Evolutionary conservation across 2,888 invertebrate species (phyloP), one percentile per base, ranked within the genome.

Genomic region (Parnassius smintheus): DNA sequence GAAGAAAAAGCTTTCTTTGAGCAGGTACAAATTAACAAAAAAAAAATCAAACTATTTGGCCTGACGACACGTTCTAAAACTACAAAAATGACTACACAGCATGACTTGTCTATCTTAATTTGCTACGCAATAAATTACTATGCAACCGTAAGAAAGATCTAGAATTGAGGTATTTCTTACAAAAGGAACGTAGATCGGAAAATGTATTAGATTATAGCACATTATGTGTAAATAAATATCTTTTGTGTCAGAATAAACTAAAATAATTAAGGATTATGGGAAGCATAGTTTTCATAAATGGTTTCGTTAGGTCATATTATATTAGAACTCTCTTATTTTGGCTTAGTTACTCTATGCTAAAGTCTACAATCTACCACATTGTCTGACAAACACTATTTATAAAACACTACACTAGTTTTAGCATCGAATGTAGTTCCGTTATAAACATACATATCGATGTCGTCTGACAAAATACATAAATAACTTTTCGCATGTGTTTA

Each of bases 41-140:
- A 71, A 72, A 71, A 68, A 63, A 71, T 46, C 11, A 18, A 18
- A 18, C 18, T 18, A 18, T 18, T 18, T 18, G 18, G 18, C 18
- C 18, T 1, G 4, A 41, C 48, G 18, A 62, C 70, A 67, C 70
- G 54, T 63, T 71, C 79, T 85, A 82, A 75, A 67, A 70, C 82
- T 86, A 89, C 76, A 74, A 86, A 83, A 89, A 88, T 90, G 89
- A 90, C 90, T 90, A 89, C 82, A 76, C 80, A 77, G 80, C 77
- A 81, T 88, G 90, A 89, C 89, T 35, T 90, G 73, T 75, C 72
- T 75, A 77, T 67, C 85, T 86, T 87, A 86, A 41, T 68, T 72
- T 66, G 68, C 81, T 85, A 86, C 73, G 74, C 72, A 86, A 86
- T 86, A 86, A 86, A 87, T 86, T 69, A 75, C 68, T 71, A 71